These are phyloP conservation scores for Chromis chromis DNA, from an alignment of 2,797 vertebrate species.

Conservation along the genomic window DNA sequence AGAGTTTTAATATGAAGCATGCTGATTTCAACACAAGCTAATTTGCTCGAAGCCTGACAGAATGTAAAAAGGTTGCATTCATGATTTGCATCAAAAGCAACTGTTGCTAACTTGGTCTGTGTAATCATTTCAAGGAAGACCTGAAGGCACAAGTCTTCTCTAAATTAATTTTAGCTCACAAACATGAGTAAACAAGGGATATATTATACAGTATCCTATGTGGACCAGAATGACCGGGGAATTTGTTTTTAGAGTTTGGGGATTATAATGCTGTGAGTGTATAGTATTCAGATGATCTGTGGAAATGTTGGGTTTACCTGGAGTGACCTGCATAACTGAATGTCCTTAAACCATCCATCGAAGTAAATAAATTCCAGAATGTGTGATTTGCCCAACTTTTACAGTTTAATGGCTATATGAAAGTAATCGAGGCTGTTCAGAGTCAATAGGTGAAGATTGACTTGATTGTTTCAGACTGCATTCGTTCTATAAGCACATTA, in stretches of 20 bases:
- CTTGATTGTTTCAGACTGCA: neutral
- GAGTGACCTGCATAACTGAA: neutral
- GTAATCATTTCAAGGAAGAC: slow-evolving; percentile 15
- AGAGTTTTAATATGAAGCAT: slow-evolving; percentile 47
- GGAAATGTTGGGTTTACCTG: neutral
- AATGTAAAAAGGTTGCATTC: slow-evolving; percentile 38
- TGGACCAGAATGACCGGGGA: neutral
- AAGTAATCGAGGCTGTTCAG: too few species aligned
- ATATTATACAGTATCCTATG: neutral
- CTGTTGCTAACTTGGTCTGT: slow-evolving; percentile 43
- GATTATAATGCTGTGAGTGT: neutral
- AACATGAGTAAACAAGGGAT: slow-evolving; percentile 9
- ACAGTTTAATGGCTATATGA: too few species aligned
- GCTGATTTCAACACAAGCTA: slow-evolving; percentile 57
- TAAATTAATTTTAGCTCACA: neutral
- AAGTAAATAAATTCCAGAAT: slow-evolving; percentile 3
- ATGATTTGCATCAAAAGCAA: slow-evolving; percentile 57
- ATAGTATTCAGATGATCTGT: too few species aligned
- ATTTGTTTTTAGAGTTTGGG: neutral
- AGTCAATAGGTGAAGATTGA: slow-evolving; percentile 6
- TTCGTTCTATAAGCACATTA: slow-evolving; percentile 18
- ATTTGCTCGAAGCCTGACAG: slow-evolving; percentile 48
- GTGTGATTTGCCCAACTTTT: too few species aligned
- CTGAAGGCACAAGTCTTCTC: slow-evolving; percentile 25
- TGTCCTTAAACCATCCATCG: neutral